phyloP scores from a whole-genome alignment of 2,113 vertebrate genomes.

The Ariopsis seemanni region DNA sequence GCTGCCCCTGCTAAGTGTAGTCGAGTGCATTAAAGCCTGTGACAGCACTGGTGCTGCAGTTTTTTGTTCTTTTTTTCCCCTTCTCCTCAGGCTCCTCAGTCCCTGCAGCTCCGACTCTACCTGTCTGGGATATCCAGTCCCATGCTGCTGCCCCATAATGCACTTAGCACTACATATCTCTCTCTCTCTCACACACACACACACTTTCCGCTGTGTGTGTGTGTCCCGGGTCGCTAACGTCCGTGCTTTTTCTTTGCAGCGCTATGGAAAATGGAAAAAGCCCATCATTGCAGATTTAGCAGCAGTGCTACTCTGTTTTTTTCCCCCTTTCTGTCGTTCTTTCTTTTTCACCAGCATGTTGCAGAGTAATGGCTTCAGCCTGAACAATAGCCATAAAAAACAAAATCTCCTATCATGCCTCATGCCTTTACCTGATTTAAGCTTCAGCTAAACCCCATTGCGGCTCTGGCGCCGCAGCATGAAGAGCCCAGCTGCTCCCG shows the following conservation, averaged over 20 bases:
- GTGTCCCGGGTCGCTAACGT: conserved; percentile 12
- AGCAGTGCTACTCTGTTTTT: conserved; percentile 12
- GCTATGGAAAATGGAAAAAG: conserved; percentile 19
- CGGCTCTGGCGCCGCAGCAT: conserved; percentile 35
- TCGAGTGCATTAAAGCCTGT: conserved; percentile 67
- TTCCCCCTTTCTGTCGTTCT: neutral
- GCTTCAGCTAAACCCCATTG: conserved; percentile 36
- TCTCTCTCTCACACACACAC: neutral
- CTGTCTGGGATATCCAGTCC: conserved; percentile 41
- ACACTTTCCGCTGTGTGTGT: neutral
- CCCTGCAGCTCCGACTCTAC: conserved; percentile 55
- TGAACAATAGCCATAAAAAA: conserved; percentile 46
- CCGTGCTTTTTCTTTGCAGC: conserved; percentile 17
- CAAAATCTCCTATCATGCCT: conserved; percentile 37
- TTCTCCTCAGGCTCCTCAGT: conserved; percentile 55
- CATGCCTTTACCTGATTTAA: conserved; percentile 46
- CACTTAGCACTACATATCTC: conserved; percentile 7
- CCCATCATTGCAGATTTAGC: conserved; percentile 30
- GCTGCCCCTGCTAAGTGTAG: conserved; percentile 63
- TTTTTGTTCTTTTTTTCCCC: neutral
- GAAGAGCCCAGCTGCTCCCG: conserved; percentile 43
- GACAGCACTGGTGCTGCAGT: conserved; percentile 55
- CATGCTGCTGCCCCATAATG: conserved; percentile 6
- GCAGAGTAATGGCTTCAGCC: conserved; percentile 1
- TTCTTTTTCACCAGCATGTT: conserved; percentile 3